phyloP scores from a whole-genome alignment of 2,888 invertebrate genomes.

The Coelinius sp. region DNA sequence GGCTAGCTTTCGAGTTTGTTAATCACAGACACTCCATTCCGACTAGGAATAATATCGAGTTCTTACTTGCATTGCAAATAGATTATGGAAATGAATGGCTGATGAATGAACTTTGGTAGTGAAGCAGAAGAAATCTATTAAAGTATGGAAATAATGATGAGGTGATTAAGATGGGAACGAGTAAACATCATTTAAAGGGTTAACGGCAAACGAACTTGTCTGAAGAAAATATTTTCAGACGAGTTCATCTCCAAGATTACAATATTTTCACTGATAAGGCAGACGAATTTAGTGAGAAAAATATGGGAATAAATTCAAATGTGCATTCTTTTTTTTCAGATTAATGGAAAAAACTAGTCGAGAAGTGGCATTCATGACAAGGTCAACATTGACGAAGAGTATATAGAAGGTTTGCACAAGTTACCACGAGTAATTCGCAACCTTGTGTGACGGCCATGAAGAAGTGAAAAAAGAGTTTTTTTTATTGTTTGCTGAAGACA shows the following conservation, averaged over 20 bases:
- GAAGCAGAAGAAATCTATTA: background rate
- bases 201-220: too few species aligned
- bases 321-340: background rate
- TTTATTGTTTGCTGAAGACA: too few species aligned
- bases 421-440: background rate
- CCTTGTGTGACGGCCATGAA: background rate
- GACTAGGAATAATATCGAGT: background rate
- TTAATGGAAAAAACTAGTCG: background rate
- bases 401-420: background rate
- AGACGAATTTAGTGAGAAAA: too few species aligned
- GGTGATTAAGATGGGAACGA: too few species aligned
- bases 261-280: too few species aligned
- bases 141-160: too few species aligned
- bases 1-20: background rate
- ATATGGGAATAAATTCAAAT: too few species aligned
- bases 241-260: too few species aligned
- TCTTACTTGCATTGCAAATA: background rate
- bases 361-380: conserved; percentile 9
- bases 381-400: conserved; percentile 7
- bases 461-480: too few species aligned
- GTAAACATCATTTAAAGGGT: too few species aligned
- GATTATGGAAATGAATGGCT: background rate
- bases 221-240: too few species aligned
- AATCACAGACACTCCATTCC: background rate
- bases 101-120: background rate